phyloP scores from a whole-genome alignment of 1,140 invertebrate species.

The Rhynchophorus ferrugineus region DNA sequence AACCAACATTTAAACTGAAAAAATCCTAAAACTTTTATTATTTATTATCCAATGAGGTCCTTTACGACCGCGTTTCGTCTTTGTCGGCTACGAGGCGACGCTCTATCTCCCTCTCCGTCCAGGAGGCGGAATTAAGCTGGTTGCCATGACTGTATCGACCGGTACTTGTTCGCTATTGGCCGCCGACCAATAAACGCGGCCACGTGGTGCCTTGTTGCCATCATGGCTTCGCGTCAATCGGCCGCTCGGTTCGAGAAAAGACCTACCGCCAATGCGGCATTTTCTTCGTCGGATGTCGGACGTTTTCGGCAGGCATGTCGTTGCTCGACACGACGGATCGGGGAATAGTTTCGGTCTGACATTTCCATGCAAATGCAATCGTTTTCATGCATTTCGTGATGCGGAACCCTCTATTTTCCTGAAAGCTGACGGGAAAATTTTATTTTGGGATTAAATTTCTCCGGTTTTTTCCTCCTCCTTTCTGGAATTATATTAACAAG shows the following conservation, averaged over 20 bases:
- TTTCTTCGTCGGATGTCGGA: constrained; percentile 4
- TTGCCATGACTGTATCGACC: constrained; percentile 41
- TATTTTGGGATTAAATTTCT: too few relatives aligned
- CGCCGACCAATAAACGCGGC: constrained; percentile 20
- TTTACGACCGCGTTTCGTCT: constrained; percentile 32
- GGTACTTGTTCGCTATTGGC: constrained; percentile 26
- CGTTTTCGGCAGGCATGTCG: constrained; percentile 10
- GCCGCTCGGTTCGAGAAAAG: constrained; percentile 15
- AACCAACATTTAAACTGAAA: constrained; percentile 37
- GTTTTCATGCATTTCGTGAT: constrained; percentile 21
- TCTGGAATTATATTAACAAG: too few relatives aligned
- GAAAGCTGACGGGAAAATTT: too few relatives aligned
- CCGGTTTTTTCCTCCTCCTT: too few relatives aligned
- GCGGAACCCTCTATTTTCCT: constrained; percentile 10
- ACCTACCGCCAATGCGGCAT: too few relatives aligned
- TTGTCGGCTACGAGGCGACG: constrained; percentile 19
- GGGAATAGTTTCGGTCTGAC: constrained; percentile 14
- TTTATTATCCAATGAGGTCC: constrained; percentile 39
- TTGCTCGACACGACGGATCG: constrained; percentile 12
- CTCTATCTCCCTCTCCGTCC: constrained; percentile 17
- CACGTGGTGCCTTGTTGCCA: constrained; percentile 35
- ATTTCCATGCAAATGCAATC: constrained; percentile 21
- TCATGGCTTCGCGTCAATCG: constrained; percentile 32
- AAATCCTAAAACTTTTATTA: constrained; percentile 42
- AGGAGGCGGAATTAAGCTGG: constrained; percentile 27